Evolutionary conservation across 1,140 invertebrate species (phyloP).

Genomic region (Drosophila tsacasi): DNA sequence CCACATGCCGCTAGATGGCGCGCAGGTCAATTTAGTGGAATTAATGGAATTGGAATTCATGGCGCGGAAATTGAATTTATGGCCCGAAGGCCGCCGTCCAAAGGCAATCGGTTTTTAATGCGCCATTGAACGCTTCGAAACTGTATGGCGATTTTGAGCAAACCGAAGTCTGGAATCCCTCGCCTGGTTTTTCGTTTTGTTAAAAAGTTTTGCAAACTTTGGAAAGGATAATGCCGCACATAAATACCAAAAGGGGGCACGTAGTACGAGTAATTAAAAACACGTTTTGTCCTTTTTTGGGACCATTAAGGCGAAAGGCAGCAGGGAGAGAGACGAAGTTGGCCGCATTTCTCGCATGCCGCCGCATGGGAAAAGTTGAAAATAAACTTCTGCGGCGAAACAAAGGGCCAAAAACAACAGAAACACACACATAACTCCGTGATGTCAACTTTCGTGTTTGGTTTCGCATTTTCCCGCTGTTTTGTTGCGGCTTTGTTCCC

Average conservation of each 20-base stretch:
- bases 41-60: conserved; percentile 85
- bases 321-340: conserved; percentile 48
- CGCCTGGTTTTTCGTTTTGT: neutral
- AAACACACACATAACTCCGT: conserved; percentile 57
- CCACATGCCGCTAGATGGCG: conserved; percentile 84
- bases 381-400: conserved; percentile 76
- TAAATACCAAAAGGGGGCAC: conserved; percentile 31
- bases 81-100: conserved; percentile 31
- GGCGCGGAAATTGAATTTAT: conserved; percentile 84
- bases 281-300: conserved; percentile 74
- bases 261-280: conserved; percentile 79
- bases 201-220: conserved; percentile 39
- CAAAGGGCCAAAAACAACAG: conserved; percentile 27
- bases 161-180: conserved; percentile 24
- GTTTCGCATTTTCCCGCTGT: conserved; percentile 51
- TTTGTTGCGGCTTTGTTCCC: conserved; percentile 44
- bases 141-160: conserved; percentile 68
- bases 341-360: conserved; percentile 72
- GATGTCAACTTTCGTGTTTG: conserved; percentile 81
- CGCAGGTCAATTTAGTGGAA: conserved; percentile 84
- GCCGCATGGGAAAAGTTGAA: conserved; percentile 70
- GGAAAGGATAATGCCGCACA: conserved; percentile 42
- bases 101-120: conserved; percentile 80
- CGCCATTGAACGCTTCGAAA: conserved; percentile 82
- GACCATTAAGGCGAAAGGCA: conserved; percentile 21